Evolutionary conservation across 2,888 invertebrate genomes (phyloP), one percentile per base, ranked within the genome.

Genomic region (Spialia ferax): DNA sequence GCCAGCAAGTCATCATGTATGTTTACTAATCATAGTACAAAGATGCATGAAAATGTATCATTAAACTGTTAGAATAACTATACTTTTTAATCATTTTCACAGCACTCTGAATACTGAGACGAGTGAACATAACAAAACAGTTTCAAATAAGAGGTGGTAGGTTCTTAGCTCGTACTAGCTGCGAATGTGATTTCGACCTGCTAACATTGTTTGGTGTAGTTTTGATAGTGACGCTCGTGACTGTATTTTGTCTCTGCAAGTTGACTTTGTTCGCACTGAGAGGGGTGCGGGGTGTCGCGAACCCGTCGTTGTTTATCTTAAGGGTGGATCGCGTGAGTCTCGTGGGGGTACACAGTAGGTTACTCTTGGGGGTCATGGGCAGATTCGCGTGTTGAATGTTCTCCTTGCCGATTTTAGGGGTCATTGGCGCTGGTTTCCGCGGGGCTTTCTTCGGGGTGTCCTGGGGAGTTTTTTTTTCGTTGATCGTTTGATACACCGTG

Each of bases 241-340:
- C 77, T 2, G 90, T 87, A 70, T 89, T 86, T 56, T 87, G 88
- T 62, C 89, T 79, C 20, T 84, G 88, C 1, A 92, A 54, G 70
- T 89, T 87, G 0, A 78, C 73, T 76, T 90, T 91, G 64, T 79
- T 83, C 0, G 89, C 87, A 57, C 88, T 89, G 18, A 92, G 82
- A 0, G 93, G 93, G 1, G 91, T 84, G 1, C 92, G 80, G 6
- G 93, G 93, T 0, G 93, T 93, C 0, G 89, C 88, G 65, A 93
- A 93, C 0, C 88, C 90, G 48, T 89, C 89, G 29, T 85, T 82
- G 55, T 86, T 87, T 1, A 91, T 48, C 70, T 91, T 93, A 1
- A 90, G 68, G 29, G 91, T 87, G 0, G 93, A 91, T 45, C 93
- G 73, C 0, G 93, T 93, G 0, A 91, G 78, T 42, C 91, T 80